These are phyloP conservation scores for Calliphora vomitoria DNA, from an alignment of 2,888 invertebrate genomes.

Conservation along the genomic window DNA sequence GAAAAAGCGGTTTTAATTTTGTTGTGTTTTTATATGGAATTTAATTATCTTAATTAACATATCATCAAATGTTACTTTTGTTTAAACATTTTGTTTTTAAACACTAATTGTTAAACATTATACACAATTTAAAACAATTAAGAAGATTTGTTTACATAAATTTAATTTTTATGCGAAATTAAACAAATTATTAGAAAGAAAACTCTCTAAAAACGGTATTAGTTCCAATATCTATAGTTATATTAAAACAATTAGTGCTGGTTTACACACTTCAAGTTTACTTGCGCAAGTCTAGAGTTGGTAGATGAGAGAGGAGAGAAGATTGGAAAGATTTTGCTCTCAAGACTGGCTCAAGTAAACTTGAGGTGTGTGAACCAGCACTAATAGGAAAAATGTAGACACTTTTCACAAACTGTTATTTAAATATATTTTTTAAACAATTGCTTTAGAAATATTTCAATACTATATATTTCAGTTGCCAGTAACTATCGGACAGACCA, in stretches of 20 bases:
- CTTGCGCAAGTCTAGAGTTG: too few relatives aligned
- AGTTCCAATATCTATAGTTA: neutral
- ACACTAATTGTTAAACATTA: slow-evolving; percentile 26
- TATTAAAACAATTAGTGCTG: neutral
- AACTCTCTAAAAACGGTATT: slow-evolving; percentile 1
- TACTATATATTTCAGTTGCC: too few relatives aligned
- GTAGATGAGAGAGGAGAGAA: too few relatives aligned
- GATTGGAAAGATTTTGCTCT: too few relatives aligned
- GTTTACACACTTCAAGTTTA: too few relatives aligned
- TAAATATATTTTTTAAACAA: too few relatives aligned
- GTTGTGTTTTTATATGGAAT: slow-evolving; percentile 38
- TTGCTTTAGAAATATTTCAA: too few relatives aligned
- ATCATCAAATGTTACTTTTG: slow-evolving; percentile 56
- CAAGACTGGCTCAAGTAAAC: too few relatives aligned
- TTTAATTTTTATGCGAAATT: neutral
- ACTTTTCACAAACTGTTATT: too few relatives aligned
- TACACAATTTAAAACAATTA: slow-evolving; percentile 7
- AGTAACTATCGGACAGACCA: too few relatives aligned
- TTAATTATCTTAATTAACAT: slow-evolving; percentile 65
- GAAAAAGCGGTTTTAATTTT: slow-evolving; percentile 40
- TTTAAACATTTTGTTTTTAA: slow-evolving; percentile 19
- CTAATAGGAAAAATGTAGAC: too few relatives aligned
- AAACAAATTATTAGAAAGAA: neutral
- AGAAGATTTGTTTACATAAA: neutral
- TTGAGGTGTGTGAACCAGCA: too few relatives aligned